These are phyloP conservation scores for Stegophylla sp. DNA, from an alignment of 2,888 invertebrate species.

Conservation along the genomic window DNA sequence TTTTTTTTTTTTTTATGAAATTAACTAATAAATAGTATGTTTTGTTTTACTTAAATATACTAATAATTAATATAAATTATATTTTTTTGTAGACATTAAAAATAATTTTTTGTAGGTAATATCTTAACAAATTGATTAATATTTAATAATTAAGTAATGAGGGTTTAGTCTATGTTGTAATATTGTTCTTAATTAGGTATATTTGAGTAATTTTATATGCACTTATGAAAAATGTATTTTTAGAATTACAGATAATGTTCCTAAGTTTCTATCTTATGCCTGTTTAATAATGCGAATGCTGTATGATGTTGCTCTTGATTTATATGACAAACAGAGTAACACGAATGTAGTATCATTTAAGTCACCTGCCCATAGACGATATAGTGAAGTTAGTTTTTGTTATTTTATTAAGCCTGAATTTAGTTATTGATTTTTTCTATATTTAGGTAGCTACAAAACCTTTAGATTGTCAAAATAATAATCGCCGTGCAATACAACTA, in stretches of 20 bases:
- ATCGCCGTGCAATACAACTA: constrained; percentile 71
- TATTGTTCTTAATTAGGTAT: background rate
- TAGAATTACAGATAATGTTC: constrained; percentile 77
- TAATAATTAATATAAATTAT: constrained; percentile 33
- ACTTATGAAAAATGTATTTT: background rate
- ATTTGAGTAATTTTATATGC: too few relatives aligned
- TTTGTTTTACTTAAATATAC: constrained; percentile 13
- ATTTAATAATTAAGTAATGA: background rate
- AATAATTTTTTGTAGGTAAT: background rate
- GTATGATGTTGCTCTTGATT: constrained; percentile 94
- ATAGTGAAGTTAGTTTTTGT: constrained; percentile 69
- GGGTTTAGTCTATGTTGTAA: background rate
- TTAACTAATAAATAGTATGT: constrained; percentile 9
- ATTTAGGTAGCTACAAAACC: constrained; percentile 55
- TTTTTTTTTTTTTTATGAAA: constrained; percentile 17
- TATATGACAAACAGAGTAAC: constrained; percentile 77
- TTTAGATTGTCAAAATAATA: constrained; percentile 54
- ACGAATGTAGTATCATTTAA: constrained; percentile 62
- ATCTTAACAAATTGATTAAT: constrained; percentile 1
- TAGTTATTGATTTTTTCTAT: constrained; percentile 23
- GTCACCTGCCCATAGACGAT: constrained; percentile 64
- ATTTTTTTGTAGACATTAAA: background rate
- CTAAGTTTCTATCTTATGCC: constrained; percentile 80
- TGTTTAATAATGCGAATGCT: constrained; percentile 85
- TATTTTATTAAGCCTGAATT: background rate